A percentile compares a stretch with the other conserved stretches of the same genome.
These are phyloP conservation scores for Atrina japonica DNA, from an alignment of 2,888 invertebrate species.

Conservation along the genomic window DNA sequence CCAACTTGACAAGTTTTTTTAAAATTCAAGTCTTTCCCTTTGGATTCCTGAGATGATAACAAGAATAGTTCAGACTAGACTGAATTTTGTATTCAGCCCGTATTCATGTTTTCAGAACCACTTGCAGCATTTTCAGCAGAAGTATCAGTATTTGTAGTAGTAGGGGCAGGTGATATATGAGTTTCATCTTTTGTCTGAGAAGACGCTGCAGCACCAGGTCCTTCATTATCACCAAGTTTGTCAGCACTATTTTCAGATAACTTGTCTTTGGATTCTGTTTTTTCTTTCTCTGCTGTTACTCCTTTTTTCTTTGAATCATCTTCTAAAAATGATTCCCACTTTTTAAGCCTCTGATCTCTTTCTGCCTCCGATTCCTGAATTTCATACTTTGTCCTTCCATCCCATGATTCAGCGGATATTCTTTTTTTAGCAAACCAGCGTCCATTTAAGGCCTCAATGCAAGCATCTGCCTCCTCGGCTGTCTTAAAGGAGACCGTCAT, in stretches of 20 bases:
- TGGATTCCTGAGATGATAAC: too few species aligned
- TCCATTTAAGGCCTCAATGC: constrained; percentile 92
- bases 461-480: constrained; percentile 95
- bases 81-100: too few species aligned
- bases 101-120: too few species aligned
- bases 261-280: background rate
- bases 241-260: background rate
- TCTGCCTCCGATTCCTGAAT: constrained; percentile 95
- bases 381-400: constrained; percentile 96
- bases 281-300: background rate
- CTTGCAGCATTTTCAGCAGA: too few species aligned
- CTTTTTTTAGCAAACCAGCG: constrained; percentile 94
- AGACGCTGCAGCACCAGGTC: background rate
- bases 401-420: constrained; percentile 94
- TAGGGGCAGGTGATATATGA: background rate
- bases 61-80: too few species aligned
- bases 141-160: too few species aligned
- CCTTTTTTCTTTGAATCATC: constrained; percentile 36
- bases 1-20: too few species aligned
- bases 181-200: background rate
- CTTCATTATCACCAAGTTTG: too few species aligned
- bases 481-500: constrained; percentile 94
- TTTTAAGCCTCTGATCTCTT: constrained; percentile 88
- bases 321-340: constrained; percentile 87
- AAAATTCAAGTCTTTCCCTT: too few species aligned